Evolutionary conservation across 2,888 invertebrate species (phyloP), one percentile per base, ranked within the genome.

Genomic region (Polyommatus iphigenia): DNA sequence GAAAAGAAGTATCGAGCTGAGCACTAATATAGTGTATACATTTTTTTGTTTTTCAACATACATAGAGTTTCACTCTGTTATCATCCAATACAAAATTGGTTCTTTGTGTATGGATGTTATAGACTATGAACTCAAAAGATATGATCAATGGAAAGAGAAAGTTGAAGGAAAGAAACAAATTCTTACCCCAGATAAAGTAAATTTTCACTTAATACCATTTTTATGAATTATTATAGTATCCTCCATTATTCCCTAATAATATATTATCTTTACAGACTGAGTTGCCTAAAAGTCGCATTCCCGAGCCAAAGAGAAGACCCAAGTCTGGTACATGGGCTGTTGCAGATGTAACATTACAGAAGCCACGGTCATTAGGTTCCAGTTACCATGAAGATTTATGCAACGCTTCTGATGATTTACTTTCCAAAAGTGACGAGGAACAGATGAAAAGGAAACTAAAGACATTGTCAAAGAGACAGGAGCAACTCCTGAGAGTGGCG

Each of bases 21-120:
- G 99, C 84, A 99, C 98, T 83, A 99, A 99, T 91, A 98, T 99
- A 87, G 97, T 99, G 82, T 98, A 98, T 89, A 98, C 98, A 85
- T 99, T 99, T 93, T 98, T 99, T 89, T 99, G 99, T 88, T 99
- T 99, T 88, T 99, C 99, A 15, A 97, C 98, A 67, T 99, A 99
- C 88, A 97, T 97, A 84, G 97, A 98, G 86, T 99, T 99, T 93
- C 99, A 99, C 90, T 96, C 97, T 76, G 97, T 99, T 71, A 97
- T 99, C 81, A 96, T 98, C 77, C 98, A 99, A 89, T 99, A 99
- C 89, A 99, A 99, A 95, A 98, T 99, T 87, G 99, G 99, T 75
- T 99, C 99, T 1, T 95, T 99, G 79, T 98, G 98, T 87, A 98
- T 99, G 97, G 98, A 98, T 90, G 97, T 99, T 78, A 96, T 99